Percentiles rank a stretch among this genome's conserved stretches.
Conservation (phyloP, 2,113 vertebrate species). For the Oostethus manadensis region DNA sequence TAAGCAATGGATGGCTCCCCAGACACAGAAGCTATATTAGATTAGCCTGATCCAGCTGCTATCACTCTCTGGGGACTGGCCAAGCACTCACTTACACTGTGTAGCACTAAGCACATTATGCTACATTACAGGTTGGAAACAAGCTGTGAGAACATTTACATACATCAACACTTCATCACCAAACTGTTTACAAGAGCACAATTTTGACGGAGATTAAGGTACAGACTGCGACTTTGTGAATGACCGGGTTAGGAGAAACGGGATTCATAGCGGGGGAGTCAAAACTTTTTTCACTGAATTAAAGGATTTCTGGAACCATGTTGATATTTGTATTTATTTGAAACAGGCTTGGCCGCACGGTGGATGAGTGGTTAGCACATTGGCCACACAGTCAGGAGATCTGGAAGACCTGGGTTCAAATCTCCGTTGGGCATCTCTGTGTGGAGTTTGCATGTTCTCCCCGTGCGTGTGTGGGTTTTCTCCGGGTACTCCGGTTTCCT, state of each 20-base stretch:
- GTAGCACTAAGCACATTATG: constrained; percentile 66
- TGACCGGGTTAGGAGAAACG: constrained; percentile 16
- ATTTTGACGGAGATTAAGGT: constrained; percentile 33
- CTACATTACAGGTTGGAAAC: constrained; percentile 63
- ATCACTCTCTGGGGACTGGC: constrained; percentile 65
- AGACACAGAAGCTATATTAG: constrained; percentile 64
- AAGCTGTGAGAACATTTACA: constrained; percentile 49
- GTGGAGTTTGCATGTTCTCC: no score
- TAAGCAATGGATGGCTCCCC: constrained; percentile 69
- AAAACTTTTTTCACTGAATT: no score
- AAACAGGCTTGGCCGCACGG: no score
- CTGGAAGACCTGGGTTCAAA: no score
- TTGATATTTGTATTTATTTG: no score
- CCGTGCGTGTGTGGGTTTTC: no score
- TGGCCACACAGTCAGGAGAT: no score
- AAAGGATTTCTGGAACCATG: no score
- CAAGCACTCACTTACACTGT: constrained; percentile 68
- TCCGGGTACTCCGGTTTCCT: no score
- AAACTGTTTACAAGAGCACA: constrained; percentile 51
- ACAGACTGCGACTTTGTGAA: constrained; percentile 38
- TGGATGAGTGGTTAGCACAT: no score
- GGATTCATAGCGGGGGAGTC: neutral
- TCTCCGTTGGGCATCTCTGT: no score
- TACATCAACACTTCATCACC: constrained; percentile 61
- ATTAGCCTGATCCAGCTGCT: constrained; percentile 73